Percentiles rank a stretch among this genome's conserved stretches.
phyloP scores from a whole-genome alignment of 1,140 invertebrate species.

The Reticulitermes speratus region DNA sequence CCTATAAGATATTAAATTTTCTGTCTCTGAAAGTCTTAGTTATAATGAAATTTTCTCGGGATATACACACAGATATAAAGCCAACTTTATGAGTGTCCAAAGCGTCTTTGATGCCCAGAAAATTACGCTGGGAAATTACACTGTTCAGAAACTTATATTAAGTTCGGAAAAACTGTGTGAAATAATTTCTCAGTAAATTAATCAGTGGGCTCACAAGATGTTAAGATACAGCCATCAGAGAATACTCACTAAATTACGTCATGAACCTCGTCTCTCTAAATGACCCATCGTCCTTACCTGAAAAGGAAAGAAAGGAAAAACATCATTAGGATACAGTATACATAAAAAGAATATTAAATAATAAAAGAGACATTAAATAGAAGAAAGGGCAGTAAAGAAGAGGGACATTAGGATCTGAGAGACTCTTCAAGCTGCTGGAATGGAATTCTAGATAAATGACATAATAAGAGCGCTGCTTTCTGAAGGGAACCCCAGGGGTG shows the following conservation, averaged over 20 bases:
- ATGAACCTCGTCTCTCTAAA: neutral
- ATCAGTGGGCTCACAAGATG: neutral
- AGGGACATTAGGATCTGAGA: neutral
- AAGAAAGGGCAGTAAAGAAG: constrained; percentile 10
- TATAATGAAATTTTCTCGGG: too few species aligned
- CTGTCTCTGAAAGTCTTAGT: too few species aligned
- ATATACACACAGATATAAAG: too few species aligned
- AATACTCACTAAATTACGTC: neutral
- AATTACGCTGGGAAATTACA: too few species aligned
- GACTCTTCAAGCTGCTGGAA: neutral
- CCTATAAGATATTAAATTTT: too few species aligned
- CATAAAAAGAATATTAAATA: constrained; percentile 18
- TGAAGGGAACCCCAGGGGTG: neutral
- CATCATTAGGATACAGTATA: neutral
- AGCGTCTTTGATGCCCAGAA: too few species aligned
- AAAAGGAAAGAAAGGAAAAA: neutral
- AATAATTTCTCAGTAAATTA: neutral
- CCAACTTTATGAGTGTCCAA: too few species aligned
- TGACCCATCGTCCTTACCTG: neutral
- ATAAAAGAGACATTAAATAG: constrained; percentile 4
- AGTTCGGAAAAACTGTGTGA: too few species aligned
- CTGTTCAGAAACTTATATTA: too few species aligned
- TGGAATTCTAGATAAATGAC: neutral
- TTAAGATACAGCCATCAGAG: neutral
- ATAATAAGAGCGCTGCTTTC: neutral